These are phyloP conservation scores for Cathartes aura DNA, from an alignment of 2,113 vertebrate species.

Conservation along the genomic window DNA sequence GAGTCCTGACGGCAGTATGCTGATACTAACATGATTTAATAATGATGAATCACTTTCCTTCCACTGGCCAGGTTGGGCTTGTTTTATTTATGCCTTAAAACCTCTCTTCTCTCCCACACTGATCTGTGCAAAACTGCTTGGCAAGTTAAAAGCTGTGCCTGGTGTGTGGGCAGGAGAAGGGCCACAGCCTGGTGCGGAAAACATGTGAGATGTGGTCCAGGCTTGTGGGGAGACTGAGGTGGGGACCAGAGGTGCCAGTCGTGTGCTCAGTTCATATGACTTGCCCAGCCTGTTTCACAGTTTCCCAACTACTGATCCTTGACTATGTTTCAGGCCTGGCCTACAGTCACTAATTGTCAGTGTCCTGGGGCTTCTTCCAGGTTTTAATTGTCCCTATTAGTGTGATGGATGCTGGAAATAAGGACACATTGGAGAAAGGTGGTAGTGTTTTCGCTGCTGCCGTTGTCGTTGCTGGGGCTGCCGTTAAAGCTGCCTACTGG, in stretches of 20 bases:
- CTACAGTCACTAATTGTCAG: neutral
- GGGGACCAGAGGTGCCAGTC: neutral
- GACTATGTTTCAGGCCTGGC: neutral
- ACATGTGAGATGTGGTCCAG: neutral
- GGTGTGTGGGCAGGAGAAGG: slow-evolving; percentile 5
- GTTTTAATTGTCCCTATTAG: neutral
- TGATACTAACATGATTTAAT: neutral
- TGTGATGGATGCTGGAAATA: neutral
- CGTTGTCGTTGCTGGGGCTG: neutral
- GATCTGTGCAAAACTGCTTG: neutral
- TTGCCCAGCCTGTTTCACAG: slow-evolving; percentile 4
- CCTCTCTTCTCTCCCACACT: neutral
- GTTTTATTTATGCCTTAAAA: neutral
- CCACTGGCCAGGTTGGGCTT: neutral
- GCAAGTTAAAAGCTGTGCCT: neutral
- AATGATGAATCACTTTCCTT: neutral
- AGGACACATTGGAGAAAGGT: neutral
- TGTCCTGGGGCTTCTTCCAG: neutral
- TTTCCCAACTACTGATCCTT: neutral
- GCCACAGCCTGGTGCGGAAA: neutral
- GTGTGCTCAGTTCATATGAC: neutral
- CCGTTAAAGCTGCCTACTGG: neutral
- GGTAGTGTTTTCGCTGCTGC: neutral
- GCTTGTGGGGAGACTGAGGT: neutral
- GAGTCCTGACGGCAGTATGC: neutral